Base-by-base conservation (phyloP, 2,113 vertebrate genomes). In the Ageneiosus marmoratus region DNA sequence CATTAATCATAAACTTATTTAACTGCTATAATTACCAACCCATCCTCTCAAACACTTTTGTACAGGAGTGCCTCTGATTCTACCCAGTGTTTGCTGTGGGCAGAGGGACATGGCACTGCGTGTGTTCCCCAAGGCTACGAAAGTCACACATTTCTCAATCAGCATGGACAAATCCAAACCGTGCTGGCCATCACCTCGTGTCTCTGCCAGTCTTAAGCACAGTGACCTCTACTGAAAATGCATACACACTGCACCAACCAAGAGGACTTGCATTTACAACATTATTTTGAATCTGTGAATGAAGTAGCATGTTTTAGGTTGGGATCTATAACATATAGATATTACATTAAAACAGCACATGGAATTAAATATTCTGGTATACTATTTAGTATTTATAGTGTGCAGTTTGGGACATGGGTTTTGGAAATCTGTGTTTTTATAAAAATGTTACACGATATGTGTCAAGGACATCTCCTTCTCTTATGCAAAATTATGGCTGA, bases 141-240 rank as follows among this genome's bases (percentile, higher is more conserved):
- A 3, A 87, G 75, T 10, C 90, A 91, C 87, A 87, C 87, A 4
- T 90, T 93, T 89, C 67, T 85, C 22, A 93, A 90, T 88, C 88
- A 83, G 58, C 85, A 83, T 0, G 92, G 85, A 0, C 86, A 55
- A 16, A 74, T 89, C 7, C 86, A 82, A 67, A 91, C 88, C 0
- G 12, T 93, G 0, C 82, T 92, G 16, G 89, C 94, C 88, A 90
- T 92, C 84, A 88, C 73, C 16, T 93, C 92, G 53, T 91, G 94
- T 87, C 75, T 88, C 9, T 92, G 94, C 79, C 88, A 89, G 74
- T 84, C 62, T 37, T 87, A 87, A 93, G 62, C 0, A 79, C 60
- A 8, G 53, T 72, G 76, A 83, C 87, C 15, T 65, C 87, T 80
- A 37, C 80, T 86, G 89, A 85, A 87, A 0, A 1, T 53, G 32